These are phyloP conservation scores for Meloidogyne floridensis DNA, from an alignment of 1,140 invertebrate species.

Conservation along the genomic window DNA sequence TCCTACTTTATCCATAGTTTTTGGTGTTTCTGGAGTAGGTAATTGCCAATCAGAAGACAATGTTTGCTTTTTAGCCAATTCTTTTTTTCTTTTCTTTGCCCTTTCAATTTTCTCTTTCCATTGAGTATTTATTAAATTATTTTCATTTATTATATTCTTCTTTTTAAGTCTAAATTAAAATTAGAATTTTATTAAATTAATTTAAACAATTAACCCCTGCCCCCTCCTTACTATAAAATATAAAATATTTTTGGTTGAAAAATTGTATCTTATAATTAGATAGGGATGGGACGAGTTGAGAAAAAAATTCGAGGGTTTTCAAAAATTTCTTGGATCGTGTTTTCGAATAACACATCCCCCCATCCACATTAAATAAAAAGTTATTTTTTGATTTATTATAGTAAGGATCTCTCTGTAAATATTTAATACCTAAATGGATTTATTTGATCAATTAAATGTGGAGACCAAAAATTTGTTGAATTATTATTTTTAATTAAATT, in stretches of 20 bases:
- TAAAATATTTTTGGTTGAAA: no score
- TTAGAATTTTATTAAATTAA: not conserved
- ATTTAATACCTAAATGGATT: not conserved
- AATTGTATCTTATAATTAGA: no score
- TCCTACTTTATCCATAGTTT: not conserved
- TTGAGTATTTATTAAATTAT: not conserved
- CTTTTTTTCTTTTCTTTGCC: not conserved
- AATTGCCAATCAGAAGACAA: conserved; percentile 24
- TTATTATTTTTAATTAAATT: not conserved
- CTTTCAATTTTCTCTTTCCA: conserved; percentile 12
- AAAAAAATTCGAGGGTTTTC: no score
- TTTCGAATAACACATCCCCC: no score
- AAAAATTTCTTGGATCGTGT: no score
- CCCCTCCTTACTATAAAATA: no score
- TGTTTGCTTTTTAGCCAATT: not conserved
- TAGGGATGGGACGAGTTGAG: no score
- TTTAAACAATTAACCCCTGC: not conserved
- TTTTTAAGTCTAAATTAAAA: not conserved
- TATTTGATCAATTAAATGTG: not conserved
- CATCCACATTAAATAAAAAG: no score
- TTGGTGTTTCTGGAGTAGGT: conserved; percentile 12
- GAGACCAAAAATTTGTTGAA: not conserved
- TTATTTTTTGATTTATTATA: no score
- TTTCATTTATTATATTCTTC: conserved; percentile 5
- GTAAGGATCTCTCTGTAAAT: no score